phyloP scores from a whole-genome alignment of 1,140 invertebrate genomes.

The Drosophila rufa region DNA sequence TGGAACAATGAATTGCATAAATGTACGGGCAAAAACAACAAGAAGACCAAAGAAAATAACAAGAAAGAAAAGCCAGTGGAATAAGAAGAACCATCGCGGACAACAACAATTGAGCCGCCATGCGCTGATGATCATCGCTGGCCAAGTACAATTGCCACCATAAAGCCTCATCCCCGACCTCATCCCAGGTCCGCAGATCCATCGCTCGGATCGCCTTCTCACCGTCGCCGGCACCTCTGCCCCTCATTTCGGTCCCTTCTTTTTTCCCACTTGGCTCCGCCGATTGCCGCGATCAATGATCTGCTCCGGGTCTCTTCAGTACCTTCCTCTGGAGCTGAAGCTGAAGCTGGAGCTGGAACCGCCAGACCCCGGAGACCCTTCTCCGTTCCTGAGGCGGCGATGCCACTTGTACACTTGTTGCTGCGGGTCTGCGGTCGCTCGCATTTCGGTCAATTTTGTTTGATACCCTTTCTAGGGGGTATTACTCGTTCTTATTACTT shows the following conservation, averaged over 20 bases:
- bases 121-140: constrained; percentile 62
- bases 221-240: constrained; percentile 6
- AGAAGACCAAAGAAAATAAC: constrained; percentile 15
- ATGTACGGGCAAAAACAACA: constrained; percentile 65
- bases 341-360: not conserved
- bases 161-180: constrained; percentile 66
- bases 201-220: constrained; percentile 37
- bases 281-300: constrained; percentile 84
- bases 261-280: constrained; percentile 41
- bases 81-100: constrained; percentile 23
- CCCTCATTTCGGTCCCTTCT: not conserved
- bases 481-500: not conserved
- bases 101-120: constrained; percentile 78
- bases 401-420: constrained; percentile 84
- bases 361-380: constrained; percentile 22
- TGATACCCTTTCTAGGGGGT: constrained; percentile 30
- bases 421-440: constrained; percentile 81
- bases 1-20: constrained; percentile 79
- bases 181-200: constrained; percentile 16
- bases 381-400: constrained; percentile 17
- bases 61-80: constrained; percentile 21
- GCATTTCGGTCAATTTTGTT: constrained; percentile 77
- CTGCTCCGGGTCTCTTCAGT: constrained; percentile 45
- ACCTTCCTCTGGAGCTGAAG: constrained; percentile 14
- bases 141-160: constrained; percentile 83